A percentile compares a stretch with the other conserved stretches of the same genome.
phyloP scores from a whole-genome alignment of 2,113 vertebrate species.

The Varanus komodoensis region DNA sequence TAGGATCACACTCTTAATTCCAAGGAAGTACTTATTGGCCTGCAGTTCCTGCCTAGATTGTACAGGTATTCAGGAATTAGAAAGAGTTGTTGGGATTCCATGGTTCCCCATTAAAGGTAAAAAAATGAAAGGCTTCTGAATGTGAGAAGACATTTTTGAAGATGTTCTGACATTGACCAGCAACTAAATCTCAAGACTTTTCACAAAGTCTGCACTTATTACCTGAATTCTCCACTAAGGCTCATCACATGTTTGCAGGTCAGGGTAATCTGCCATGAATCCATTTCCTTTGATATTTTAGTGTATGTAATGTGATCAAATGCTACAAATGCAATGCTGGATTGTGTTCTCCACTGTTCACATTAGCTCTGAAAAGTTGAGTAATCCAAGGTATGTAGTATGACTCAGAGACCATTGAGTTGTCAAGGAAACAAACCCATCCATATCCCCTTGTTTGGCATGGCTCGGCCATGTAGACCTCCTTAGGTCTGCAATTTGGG shows the following conservation, averaged over 20 bases:
- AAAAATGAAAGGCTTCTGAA: background rate
- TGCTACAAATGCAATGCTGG: slow-evolving; percentile 4
- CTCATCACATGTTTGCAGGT: background rate
- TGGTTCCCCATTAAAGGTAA: background rate
- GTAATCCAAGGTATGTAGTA: slow-evolving; percentile 46
- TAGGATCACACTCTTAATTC: too few relatives aligned
- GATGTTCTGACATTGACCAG: background rate
- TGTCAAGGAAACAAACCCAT: slow-evolving; percentile 68
- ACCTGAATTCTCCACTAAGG: background rate
- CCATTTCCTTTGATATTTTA: slow-evolving; percentile 28
- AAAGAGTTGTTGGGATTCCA: background rate
- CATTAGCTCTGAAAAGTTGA: slow-evolving; percentile 40
- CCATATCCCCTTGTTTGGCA: slow-evolving; percentile 40
- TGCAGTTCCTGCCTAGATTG: accelerated
- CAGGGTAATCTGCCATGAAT: slow-evolving; percentile 16
- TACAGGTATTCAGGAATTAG: background rate
- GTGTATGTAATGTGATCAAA: slow-evolving; percentile 29
- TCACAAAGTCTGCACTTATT: slow-evolving; percentile 6
- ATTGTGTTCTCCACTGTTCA: background rate
- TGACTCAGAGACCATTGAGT: slow-evolving; percentile 41
- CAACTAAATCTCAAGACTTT: background rate
- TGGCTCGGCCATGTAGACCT: slow-evolving; percentile 21
- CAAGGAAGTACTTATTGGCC: background rate
- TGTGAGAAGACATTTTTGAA: background rate
- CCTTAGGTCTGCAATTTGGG: slow-evolving; percentile 50